Evolutionary conservation across 2,113 vertebrate genomes (phyloP).

Genomic region (Pseudorectes ferrugineus): DNA sequence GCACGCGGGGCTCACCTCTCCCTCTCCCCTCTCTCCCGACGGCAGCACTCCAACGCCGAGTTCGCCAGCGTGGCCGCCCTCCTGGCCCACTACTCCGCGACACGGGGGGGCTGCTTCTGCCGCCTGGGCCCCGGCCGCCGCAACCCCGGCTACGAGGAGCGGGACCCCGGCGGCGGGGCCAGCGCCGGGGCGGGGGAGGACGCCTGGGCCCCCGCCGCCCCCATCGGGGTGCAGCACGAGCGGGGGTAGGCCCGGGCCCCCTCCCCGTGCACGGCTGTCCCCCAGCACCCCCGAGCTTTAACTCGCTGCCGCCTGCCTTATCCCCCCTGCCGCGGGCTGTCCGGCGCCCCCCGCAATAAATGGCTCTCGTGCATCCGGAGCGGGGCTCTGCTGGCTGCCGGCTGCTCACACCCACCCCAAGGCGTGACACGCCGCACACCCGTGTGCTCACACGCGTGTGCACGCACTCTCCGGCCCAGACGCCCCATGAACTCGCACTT

Average conservation of each 20-base stretch:
- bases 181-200: background rate
- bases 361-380: background rate
- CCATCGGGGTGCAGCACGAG: constrained; percentile 50
- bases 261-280: background rate
- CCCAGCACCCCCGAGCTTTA: background rate
- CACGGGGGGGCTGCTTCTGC: constrained; percentile 75
- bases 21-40: background rate
- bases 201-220: background rate
- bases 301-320: background rate
- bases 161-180: constrained; percentile 8
- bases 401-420: background rate
- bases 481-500: fast-evolving
- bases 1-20: fast-evolving
- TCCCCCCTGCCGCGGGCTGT: background rate
- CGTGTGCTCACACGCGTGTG: fast-evolving
- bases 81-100: constrained; percentile 80
- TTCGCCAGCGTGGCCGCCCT: constrained; percentile 82
- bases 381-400: background rate
- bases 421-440: too few relatives aligned
- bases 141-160: constrained; percentile 89
- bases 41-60: constrained; percentile 79
- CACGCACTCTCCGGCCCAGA: fast-evolving
- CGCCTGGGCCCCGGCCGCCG: constrained; percentile 75
- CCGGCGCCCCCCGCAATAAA: background rate
- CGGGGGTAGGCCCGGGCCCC: background rate